Evolutionary conservation across 2,797 vertebrate genomes (phyloP).

Genomic region (Notolepis coatsorum): DNA sequence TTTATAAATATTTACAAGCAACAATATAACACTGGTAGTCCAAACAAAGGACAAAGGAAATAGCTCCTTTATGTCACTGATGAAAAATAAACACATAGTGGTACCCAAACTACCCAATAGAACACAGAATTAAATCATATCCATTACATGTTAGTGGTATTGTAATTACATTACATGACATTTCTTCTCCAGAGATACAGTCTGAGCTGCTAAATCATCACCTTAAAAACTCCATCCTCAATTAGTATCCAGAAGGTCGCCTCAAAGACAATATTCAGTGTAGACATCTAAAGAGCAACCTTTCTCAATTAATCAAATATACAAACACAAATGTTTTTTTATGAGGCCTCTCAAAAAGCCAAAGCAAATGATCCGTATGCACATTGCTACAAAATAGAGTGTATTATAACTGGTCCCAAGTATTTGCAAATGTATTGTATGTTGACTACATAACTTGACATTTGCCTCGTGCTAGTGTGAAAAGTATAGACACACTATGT

Average conservation of each 20-base stretch:
- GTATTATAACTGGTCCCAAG: neutral
- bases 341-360: too few species aligned
- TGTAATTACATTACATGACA: conserved; percentile 62
- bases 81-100: too few species aligned
- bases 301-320: conserved; percentile 20
- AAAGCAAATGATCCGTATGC: neutral
- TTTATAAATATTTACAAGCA: neutral
- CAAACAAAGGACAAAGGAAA: neutral
- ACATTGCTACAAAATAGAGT: neutral
- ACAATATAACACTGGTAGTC: neutral
- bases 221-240: conserved; percentile 37
- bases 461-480: conserved; percentile 10
- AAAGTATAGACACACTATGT: conserved; percentile 2
- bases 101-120: conserved; percentile 40
- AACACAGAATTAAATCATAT: too few species aligned
- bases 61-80: neutral
- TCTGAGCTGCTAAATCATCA: conserved; percentile 58
- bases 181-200: conserved; percentile 45
- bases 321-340: neutral
- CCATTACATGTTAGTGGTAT: conserved; percentile 53
- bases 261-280: conserved; percentile 7
- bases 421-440: neutral
- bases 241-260: conserved; percentile 52
- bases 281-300: conserved; percentile 29
- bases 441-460: neutral